Evolutionary conservation across 2,888 invertebrate species (phyloP).

Genomic region (Pemphredon lugubris): DNA sequence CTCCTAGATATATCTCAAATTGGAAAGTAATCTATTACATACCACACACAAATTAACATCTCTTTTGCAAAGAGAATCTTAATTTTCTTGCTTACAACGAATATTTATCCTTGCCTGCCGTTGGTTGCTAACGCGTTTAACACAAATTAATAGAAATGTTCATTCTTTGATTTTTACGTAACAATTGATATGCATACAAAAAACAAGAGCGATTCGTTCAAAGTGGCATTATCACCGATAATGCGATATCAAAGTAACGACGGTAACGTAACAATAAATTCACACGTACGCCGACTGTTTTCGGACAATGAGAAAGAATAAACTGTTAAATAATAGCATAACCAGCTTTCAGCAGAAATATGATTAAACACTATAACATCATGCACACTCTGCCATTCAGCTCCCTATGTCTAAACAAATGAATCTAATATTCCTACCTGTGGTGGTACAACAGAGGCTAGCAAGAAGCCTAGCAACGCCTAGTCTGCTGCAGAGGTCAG

Average conservation of each 20-base stretch:
- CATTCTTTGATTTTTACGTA: not conserved
- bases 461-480: conserved; percentile 71
- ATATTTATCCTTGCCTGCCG: not conserved
- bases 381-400: conserved; percentile 61
- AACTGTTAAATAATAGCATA: conserved; percentile 34
- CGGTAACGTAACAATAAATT: conserved; percentile 8
- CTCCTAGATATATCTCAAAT: too few species aligned
- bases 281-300: not conserved
- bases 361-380: conserved; percentile 58
- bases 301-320: conserved; percentile 12
- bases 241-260: conserved; percentile 2
- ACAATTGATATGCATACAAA: too few species aligned
- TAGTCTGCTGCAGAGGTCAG: conserved; percentile 72
- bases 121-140: not conserved
- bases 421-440: conserved; percentile 76
- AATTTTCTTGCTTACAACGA: not conserved
- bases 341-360: conserved; percentile 37
- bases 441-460: conserved; percentile 71
- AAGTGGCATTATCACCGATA: too few species aligned
- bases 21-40: too few species aligned
- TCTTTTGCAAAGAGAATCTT: too few species aligned
- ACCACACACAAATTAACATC: too few species aligned
- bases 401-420: conserved; percentile 70
- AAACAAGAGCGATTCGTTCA: not conserved
- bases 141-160: not conserved